These are phyloP conservation scores for Isurus oxyrinchus DNA, from an alignment of 2,113 vertebrate species.

Conservation along the genomic window DNA sequence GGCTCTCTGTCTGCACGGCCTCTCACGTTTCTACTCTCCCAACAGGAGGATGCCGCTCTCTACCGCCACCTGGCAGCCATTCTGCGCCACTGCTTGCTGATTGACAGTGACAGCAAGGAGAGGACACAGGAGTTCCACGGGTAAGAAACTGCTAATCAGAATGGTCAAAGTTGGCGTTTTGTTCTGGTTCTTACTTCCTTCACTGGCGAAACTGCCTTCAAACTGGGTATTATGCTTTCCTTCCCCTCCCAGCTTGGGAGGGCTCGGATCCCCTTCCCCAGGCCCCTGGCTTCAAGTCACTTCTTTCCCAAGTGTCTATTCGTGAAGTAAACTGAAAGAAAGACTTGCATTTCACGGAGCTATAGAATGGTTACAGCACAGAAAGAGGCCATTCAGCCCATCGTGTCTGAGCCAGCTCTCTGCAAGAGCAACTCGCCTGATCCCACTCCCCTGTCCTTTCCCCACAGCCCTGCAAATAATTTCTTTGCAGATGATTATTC, in stretches of 20 bases:
- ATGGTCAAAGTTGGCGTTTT: no score
- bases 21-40: background rate
- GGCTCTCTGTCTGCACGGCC: no score
- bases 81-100: conserved; percentile 60
- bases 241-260: background rate
- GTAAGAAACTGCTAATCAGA: conserved; percentile 42
- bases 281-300: background rate
- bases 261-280: background rate
- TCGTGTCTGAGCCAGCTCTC: no score
- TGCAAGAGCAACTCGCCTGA: no score
- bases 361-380: no score
- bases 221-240: no score
- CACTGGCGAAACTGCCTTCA: background rate
- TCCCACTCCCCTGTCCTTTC: no score
- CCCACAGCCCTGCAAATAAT: no score
- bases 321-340: no score
- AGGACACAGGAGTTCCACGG: conserved; percentile 62
- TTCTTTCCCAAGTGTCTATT: background rate
- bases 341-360: background rate
- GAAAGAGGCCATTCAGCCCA: no score
- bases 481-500: no score
- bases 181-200: background rate
- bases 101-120: conserved; percentile 52
- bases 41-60: conserved; percentile 58
- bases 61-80: conserved; percentile 65